Evolutionary conservation across 2,797 vertebrate species (phyloP).

Genomic region (Salmo trutta): DNA sequence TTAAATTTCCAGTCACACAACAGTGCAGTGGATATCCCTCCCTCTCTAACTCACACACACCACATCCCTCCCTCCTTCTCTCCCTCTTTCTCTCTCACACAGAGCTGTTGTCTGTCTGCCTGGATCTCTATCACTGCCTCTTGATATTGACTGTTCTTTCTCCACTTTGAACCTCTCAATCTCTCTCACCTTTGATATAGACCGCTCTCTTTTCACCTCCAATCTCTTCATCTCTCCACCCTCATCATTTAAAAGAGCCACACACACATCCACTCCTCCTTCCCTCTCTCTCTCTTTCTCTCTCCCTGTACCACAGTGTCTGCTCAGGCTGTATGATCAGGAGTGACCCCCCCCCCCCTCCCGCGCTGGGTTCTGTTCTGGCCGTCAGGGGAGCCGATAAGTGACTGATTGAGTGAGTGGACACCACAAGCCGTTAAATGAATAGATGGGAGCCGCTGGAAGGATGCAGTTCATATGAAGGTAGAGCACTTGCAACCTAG

Average conservation of each 20-base stretch:
- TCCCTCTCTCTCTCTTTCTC: slow-evolving; percentile 9
- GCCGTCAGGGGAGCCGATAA: slow-evolving; percentile 66
- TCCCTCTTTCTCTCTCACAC: slow-evolving; percentile 23
- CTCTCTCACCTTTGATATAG: slow-evolving; percentile 44
- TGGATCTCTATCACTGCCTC: slow-evolving; percentile 58
- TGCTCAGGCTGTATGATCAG: slow-evolving; percentile 47
- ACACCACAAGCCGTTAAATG: slow-evolving; percentile 69
- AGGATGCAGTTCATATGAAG: slow-evolving; percentile 64
- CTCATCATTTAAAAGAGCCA: slow-evolving; percentile 57
- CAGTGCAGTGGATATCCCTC: slow-evolving; percentile 84
- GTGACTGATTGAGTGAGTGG: slow-evolving; percentile 76
- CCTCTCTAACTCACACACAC: slow-evolving; percentile 64
- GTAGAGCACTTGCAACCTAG: slow-evolving; percentile 42
- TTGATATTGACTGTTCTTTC: slow-evolving; percentile 60
- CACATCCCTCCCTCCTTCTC: not conserved
- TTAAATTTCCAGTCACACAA: slow-evolving; percentile 86
- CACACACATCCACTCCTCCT: slow-evolving; percentile 54
- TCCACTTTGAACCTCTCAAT: slow-evolving; percentile 69
- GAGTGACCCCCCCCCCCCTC: slow-evolving; percentile 27
- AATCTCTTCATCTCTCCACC: slow-evolving; percentile 41
- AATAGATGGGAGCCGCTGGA: slow-evolving; percentile 64
- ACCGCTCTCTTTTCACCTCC: slow-evolving; percentile 43
- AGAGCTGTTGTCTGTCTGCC: slow-evolving; percentile 69
- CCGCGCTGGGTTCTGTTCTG: slow-evolving; percentile 53
- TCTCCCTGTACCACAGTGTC: slow-evolving; percentile 64